Conservation (phyloP, 2,113 vertebrate genomes). For the Oenanthe melanoleuca region DNA sequence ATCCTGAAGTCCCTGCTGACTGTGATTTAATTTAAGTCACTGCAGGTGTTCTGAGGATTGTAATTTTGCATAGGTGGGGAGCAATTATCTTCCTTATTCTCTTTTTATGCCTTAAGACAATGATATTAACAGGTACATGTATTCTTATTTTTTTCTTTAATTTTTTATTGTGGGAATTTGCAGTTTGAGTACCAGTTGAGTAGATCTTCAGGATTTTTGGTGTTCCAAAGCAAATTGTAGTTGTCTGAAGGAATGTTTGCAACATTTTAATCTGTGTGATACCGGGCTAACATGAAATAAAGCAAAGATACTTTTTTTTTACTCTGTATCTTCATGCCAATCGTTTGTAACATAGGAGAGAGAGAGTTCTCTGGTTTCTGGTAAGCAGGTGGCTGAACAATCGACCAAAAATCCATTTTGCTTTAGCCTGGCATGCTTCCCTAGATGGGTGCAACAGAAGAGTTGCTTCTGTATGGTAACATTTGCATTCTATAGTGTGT, state of each 20-base stretch:
- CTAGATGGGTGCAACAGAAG: neutral
- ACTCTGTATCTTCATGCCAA: neutral
- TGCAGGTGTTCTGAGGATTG: neutral
- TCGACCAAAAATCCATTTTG: neutral
- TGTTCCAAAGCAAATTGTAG: neutral
- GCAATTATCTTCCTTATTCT: neutral
- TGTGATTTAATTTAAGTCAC: conserved; percentile 7
- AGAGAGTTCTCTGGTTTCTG: neutral
- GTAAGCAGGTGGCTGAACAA: neutral
- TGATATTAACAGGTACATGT: neutral
- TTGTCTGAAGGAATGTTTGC: neutral
- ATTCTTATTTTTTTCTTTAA: neutral
- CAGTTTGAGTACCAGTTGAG: neutral
- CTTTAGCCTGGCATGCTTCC: neutral
- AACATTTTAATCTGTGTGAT: neutral
- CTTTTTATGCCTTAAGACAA: neutral
- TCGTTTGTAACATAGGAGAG: neutral
- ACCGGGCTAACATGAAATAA: neutral
- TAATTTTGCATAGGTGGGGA: neutral
- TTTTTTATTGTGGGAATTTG: neutral
- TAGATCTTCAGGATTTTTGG: neutral
- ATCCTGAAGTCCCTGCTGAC: neutral
- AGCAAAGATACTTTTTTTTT: neutral
- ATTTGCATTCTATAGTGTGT: neutral
- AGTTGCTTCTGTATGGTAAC: neutral